Percentiles rank a stretch among this genome's conserved stretches.
Conservation (phyloP, 2,797 vertebrate species). For the Clarias platycephalus region DNA sequence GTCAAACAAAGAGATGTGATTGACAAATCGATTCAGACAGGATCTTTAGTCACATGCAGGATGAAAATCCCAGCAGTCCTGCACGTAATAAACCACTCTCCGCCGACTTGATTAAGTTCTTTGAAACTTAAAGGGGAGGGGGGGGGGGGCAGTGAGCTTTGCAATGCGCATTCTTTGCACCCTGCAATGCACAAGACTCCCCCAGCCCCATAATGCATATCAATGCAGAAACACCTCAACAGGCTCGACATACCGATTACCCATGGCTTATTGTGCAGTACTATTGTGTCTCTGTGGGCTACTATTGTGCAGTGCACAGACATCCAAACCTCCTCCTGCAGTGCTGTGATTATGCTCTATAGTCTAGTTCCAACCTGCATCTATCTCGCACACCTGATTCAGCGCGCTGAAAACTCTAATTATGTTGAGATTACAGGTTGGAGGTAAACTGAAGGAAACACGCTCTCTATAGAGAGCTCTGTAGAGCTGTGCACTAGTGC, state of each 20-base stretch:
- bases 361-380: slow-evolving; percentile 10
- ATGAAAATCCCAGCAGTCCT: slow-evolving; percentile 23
- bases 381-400: slow-evolving; percentile 17
- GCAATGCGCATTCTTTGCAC: slow-evolving; percentile 24
- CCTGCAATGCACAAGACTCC: slow-evolving; percentile 14
- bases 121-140: neutral
- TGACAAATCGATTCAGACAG: slow-evolving; percentile 43
- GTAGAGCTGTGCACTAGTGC: slow-evolving; percentile 1
- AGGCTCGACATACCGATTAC: slow-evolving; percentile 20
- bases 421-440: slow-evolving; percentile 29
- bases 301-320: slow-evolving; percentile 1
- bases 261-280: slow-evolving; percentile 20
- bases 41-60: slow-evolving; percentile 23
- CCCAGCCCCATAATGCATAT: neutral
- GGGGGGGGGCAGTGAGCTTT: slow-evolving; percentile 8
- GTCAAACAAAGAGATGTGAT: slow-evolving; percentile 34
- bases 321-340: slow-evolving; percentile 7
- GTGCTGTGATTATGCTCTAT: slow-evolving; percentile 1
- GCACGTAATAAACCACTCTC: slow-evolving; percentile 24
- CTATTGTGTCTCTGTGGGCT: slow-evolving; percentile 16
- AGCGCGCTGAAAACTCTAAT: slow-evolving; percentile 1
- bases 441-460: slow-evolving; percentile 20
- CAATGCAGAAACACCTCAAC: slow-evolving; percentile 14
- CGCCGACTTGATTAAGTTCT: slow-evolving; percentile 23
- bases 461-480: neutral